Percentiles rank a stretch among this genome's conserved stretches.
Evolutionary conservation across 2,113 vertebrate species (phyloP).

Genomic region (Vicugna pacos): DNA sequence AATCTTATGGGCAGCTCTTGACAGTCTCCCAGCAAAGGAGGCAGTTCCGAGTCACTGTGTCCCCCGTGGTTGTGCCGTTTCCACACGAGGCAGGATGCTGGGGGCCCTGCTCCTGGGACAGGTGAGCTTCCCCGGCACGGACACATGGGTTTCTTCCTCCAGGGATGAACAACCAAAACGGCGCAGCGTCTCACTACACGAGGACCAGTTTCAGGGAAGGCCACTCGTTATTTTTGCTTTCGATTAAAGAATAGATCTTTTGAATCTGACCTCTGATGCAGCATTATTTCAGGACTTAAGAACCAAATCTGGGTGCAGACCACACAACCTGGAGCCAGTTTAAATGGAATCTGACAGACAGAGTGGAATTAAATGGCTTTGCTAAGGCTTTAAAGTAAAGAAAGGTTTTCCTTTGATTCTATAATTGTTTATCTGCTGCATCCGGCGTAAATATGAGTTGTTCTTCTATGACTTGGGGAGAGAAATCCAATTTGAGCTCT

Average conservation of each 20-base stretch:
- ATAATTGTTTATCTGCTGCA: background rate
- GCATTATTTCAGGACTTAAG: conserved; percentile 12
- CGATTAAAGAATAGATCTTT: background rate
- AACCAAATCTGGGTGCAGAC: background rate
- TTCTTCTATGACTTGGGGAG: background rate
- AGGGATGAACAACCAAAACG: background rate
- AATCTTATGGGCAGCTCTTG: background rate
- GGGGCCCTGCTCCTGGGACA: fast-evolving
- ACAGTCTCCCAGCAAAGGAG: background rate
- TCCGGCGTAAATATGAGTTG: background rate
- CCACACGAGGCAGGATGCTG: fast-evolving
- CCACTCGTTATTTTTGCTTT: background rate
- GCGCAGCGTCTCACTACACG: background rate
- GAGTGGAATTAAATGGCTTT: background rate
- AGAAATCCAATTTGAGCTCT: conserved; percentile 66
- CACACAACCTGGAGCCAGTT: background rate
- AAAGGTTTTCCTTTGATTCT: conserved; percentile 45
- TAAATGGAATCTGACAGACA: background rate
- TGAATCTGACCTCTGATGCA: background rate
- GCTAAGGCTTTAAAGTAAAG: conserved; percentile 13
- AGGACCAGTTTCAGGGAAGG: background rate
- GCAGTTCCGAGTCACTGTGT: background rate
- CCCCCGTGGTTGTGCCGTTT: fast-evolving
- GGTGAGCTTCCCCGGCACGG: fast-evolving
- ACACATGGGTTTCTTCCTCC: fast-evolving